Percentiles rank a stretch among this genome's conserved stretches.
phyloP scores from a whole-genome alignment of 2,888 invertebrate species.

The Thera britannica region DNA sequence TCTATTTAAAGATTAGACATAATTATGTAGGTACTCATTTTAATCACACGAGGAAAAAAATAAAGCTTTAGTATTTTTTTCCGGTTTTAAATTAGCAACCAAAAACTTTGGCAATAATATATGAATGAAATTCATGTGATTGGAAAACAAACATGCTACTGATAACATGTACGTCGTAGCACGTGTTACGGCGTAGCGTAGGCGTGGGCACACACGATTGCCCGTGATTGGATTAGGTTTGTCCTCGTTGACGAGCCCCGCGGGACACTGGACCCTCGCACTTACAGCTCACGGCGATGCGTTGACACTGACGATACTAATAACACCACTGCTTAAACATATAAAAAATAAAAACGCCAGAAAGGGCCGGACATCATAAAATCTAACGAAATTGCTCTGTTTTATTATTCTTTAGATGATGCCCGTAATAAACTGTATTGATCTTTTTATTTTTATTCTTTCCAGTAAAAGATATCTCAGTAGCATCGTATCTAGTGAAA shows the following conservation, averaged over 20 bases:
- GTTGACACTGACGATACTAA: conserved; percentile 66
- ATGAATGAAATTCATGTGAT: background rate
- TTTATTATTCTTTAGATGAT: conserved; percentile 60
- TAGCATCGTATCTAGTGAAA: conserved; percentile 49
- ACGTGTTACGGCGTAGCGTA: conserved; percentile 54
- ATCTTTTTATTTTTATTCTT: conserved; percentile 36
- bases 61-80: background rate
- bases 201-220: conserved; percentile 68
- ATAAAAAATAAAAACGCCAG: conserved; percentile 65
- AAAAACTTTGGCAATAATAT: no score
- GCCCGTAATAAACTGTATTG: conserved; percentile 48
- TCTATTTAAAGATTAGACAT: no score
- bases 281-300: conserved; percentile 64
- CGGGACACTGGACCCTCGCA: conserved; percentile 65
- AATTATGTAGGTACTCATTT: no score
- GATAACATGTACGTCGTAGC: conserved; percentile 34
- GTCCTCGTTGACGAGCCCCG: conserved; percentile 86
- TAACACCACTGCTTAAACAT: conserved; percentile 62
- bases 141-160: conserved; percentile 13
- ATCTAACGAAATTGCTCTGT: conserved; percentile 50
- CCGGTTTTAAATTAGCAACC: no score
- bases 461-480: conserved; percentile 38
- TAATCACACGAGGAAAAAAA: no score
- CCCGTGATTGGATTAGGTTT: conserved; percentile 88
- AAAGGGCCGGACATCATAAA: conserved; percentile 54